Conservation (phyloP, 2,113 vertebrate genomes). For the Todiramphus chloris region DNA sequence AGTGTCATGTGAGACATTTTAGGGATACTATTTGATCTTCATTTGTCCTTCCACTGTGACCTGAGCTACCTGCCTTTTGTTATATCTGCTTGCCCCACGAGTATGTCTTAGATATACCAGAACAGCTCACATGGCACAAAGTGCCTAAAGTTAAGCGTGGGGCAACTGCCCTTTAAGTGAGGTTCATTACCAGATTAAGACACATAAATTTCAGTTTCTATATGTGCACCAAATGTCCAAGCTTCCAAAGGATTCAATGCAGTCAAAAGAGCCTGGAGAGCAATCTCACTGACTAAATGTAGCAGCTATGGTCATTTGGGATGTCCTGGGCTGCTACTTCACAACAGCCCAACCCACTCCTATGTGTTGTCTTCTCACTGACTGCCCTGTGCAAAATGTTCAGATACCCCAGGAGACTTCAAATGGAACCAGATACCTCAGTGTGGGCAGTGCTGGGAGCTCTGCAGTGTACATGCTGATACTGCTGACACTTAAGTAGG, state of each 20-base stretch:
- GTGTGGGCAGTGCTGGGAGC: background rate
- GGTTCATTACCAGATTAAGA: background rate
- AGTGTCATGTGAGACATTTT: background rate
- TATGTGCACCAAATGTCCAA: background rate
- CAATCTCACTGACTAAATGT: background rate
- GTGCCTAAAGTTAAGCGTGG: background rate
- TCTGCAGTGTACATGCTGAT: background rate
- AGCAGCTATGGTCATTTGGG: background rate
- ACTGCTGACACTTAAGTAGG: accelerated
- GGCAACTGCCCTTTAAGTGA: background rate
- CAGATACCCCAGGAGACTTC: background rate
- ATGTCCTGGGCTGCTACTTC: background rate
- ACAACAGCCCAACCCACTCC: background rate
- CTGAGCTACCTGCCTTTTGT: background rate
- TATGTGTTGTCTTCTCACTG: background rate
- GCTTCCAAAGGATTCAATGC: background rate
- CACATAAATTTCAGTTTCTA: background rate
- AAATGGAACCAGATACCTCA: background rate
- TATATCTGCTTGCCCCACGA: background rate
- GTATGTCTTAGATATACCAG: background rate
- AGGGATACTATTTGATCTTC: background rate
- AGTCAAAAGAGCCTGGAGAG: background rate
- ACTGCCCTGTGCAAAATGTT: background rate
- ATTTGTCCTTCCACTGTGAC: background rate
- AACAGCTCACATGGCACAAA: background rate